A percentile compares a stretch with the other conserved stretches of the same genome.
These are phyloP conservation scores for Mythimna albipuncta DNA, from an alignment of 2,888 invertebrate genomes.

Conservation along the genomic window DNA sequence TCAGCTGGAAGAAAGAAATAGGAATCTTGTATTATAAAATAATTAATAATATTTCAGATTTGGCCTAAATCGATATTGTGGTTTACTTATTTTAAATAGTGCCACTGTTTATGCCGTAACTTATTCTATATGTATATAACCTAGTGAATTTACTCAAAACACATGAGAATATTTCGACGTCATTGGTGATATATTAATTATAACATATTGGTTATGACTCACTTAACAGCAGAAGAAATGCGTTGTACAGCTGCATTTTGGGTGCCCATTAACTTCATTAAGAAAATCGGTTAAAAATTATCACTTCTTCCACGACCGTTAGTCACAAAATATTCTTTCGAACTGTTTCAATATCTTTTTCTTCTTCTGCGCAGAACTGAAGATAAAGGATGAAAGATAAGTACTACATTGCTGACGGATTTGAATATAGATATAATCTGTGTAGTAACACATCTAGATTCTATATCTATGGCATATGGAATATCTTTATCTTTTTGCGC, in stretches of 20 bases:
- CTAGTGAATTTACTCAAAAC: too few species aligned
- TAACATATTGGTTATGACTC: conserved; percentile 42
- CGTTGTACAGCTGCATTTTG: conserved; percentile 66
- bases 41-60: not conserved
- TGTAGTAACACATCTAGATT: conserved; percentile 44
- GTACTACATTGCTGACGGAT: conserved; percentile 43
- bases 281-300: conserved; percentile 36
- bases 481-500: conserved; percentile 67
- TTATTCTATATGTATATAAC: too few species aligned
- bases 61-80: too few species aligned
- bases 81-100: too few species aligned
- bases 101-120: too few species aligned
- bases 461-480: conserved; percentile 42
- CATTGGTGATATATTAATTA: not conserved
- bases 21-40: not conserved
- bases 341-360: conserved; percentile 55
- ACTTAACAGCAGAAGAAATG: conserved; percentile 61
- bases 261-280: conserved; percentile 63
- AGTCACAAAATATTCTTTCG: conserved; percentile 46
- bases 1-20: too few species aligned
- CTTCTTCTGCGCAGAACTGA: conserved; percentile 52
- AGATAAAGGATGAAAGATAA: conserved; percentile 64
- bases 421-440: conserved; percentile 60
- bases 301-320: conserved; percentile 47
- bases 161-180: too few species aligned